Evolutionary conservation across 1,140 invertebrate species (phyloP).

Genomic region (Drosophila novamexicana): DNA sequence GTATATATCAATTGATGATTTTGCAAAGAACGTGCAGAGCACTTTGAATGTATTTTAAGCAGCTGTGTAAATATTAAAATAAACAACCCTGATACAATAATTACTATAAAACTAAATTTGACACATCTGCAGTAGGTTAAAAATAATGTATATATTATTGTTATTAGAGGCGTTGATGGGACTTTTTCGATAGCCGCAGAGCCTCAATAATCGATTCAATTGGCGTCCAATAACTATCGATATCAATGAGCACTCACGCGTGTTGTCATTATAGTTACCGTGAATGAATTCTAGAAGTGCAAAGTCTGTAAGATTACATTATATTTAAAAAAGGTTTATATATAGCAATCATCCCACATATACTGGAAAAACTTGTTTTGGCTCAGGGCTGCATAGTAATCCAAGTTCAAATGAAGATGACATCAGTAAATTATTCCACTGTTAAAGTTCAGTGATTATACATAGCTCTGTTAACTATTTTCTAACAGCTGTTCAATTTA

Average conservation of each 20-base stretch:
- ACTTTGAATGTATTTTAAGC: not conserved
- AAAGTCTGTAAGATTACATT: too few relatives aligned
- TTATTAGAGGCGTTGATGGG: not conserved
- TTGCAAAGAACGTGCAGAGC: not conserved
- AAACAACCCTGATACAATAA: slow-evolving; percentile 8
- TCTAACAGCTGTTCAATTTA: too few relatives aligned
- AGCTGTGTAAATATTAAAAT: slow-evolving; percentile 19
- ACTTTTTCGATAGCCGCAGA: slow-evolving; percentile 9
- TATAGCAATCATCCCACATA: too few relatives aligned
- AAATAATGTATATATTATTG: not conserved
- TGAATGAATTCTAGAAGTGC: too few relatives aligned
- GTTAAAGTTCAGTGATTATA: too few relatives aligned
- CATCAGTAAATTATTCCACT: too few relatives aligned
- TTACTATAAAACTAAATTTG: slow-evolving; percentile 9
- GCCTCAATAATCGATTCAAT: not conserved
- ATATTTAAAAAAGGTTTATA: too few relatives aligned
- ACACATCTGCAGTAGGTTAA: not conserved
- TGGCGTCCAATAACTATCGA: slow-evolving; percentile 9
- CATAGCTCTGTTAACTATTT: too few relatives aligned
- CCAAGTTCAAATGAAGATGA: too few relatives aligned
- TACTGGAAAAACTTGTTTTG: too few relatives aligned
- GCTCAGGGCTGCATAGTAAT: too few relatives aligned
- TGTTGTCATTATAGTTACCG: too few relatives aligned
- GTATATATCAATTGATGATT: not conserved
- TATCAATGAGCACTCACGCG: not conserved